phyloP scores from a whole-genome alignment of 2,113 vertebrate species.

The Syrrhaptes paradoxus region DNA sequence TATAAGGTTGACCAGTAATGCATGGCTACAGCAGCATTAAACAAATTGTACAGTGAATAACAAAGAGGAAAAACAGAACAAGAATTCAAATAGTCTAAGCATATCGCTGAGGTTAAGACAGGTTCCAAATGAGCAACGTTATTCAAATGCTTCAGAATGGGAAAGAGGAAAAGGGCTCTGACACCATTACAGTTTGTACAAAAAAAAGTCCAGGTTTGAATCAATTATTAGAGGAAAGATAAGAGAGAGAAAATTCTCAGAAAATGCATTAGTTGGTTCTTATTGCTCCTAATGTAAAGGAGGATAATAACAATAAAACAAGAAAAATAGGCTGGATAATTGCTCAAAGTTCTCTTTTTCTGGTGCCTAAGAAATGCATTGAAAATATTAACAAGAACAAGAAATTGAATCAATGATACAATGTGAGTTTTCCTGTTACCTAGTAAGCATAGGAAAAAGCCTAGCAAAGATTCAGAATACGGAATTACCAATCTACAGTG shows the following conservation, averaged over 20 bases:
- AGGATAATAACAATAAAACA: background rate
- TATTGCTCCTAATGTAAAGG: background rate
- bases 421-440: background rate
- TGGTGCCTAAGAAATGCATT: background rate
- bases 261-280: slow-evolving; percentile 43
- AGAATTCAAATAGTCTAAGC: slow-evolving; percentile 40
- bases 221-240: slow-evolving; percentile 44
- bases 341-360: background rate
- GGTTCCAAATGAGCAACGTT: slow-evolving; percentile 47
- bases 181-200: slow-evolving; percentile 21
- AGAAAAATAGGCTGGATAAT: background rate
- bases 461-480: background rate
- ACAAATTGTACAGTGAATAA: slow-evolving; percentile 63
- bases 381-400: background rate
- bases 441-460: background rate
- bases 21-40: slow-evolving; percentile 60
- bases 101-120: slow-evolving; percentile 51
- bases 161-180: slow-evolving; percentile 41
- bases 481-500: background rate
- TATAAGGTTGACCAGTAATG: slow-evolving; percentile 62
- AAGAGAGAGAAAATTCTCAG: background rate
- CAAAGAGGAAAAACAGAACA: slow-evolving; percentile 39
- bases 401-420: background rate
- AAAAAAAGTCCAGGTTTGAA: background rate
- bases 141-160: slow-evolving; percentile 39